Evolutionary conservation across 2,113 vertebrate genomes (phyloP).

Genomic region (Actenoides hombroni): DNA sequence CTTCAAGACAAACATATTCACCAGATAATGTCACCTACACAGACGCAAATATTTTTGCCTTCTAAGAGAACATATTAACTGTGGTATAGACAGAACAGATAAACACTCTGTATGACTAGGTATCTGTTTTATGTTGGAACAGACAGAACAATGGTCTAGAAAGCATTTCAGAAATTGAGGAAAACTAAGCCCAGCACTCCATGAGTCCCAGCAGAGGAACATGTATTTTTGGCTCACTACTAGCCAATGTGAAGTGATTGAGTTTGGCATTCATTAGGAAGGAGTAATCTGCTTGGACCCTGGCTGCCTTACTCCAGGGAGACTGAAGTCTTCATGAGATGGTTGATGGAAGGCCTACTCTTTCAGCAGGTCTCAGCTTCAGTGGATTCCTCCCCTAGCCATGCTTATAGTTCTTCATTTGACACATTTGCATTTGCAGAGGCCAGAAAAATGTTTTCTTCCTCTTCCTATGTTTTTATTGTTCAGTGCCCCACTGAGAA

Average conservation of each 20-base stretch:
- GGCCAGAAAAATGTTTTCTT: neutral
- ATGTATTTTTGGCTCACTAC: neutral
- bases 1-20: neutral
- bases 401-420: neutral
- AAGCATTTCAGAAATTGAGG: neutral
- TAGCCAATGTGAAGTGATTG: neutral
- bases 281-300: accelerated
- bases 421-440: neutral
- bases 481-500: neutral
- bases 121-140: neutral
- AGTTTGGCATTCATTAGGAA: neutral
- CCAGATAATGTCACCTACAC: neutral
- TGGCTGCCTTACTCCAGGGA: neutral
- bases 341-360: neutral
- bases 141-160: neutral
- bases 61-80: neutral
- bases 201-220: neutral
- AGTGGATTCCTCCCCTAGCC: neutral
- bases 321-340: neutral
- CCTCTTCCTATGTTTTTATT: neutral
- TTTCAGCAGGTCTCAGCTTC: neutral
- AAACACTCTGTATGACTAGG: neutral
- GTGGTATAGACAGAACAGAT: neutral
- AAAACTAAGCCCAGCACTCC: neutral
- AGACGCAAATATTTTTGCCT: neutral